A percentile compares a stretch with the other conserved stretches of the same genome.
Evolutionary conservation across 35 echinoderm and acorn worm species (phyloP).

Genomic region (Apostichopus parvimensis): DNA sequence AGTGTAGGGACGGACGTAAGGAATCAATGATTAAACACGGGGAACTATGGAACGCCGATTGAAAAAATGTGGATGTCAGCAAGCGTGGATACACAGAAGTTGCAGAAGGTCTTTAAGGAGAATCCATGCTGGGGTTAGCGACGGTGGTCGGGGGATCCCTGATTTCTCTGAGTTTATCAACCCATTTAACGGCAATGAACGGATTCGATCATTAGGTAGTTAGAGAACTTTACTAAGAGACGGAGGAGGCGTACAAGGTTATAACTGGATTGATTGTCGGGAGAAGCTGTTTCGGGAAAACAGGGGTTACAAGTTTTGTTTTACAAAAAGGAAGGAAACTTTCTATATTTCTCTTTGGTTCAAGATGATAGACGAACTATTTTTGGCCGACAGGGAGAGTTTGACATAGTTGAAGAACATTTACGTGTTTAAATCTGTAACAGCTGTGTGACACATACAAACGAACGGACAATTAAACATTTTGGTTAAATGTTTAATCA

Average conservation of each 20-base stretch:
- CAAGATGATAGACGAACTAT: too few species aligned
- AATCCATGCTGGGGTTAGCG: conserved; percentile 30
- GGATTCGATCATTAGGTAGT: background rate
- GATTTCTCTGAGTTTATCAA: background rate
- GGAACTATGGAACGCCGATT: too few species aligned
- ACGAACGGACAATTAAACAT: too few species aligned
- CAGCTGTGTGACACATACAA: too few species aligned
- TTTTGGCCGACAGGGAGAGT: too few species aligned
- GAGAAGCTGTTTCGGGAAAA: background rate
- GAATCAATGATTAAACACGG: too few species aligned
- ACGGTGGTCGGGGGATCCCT: conserved; percentile 27
- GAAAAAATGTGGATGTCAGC: too few species aligned
- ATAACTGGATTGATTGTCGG: background rate
- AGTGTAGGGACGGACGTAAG: too few species aligned
- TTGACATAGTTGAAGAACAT: too few species aligned
- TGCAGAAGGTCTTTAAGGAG: background rate
- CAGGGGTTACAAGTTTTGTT: background rate
- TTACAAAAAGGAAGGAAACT: background rate
- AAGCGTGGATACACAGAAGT: too few species aligned
- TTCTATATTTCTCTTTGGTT: background rate
- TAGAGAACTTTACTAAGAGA: background rate
- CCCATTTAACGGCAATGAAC: conserved; percentile 16
- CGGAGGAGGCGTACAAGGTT: background rate
- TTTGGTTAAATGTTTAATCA: too few species aligned
- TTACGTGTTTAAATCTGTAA: too few species aligned